Evolutionary conservation across 2,113 vertebrate species (phyloP), one percentile per base, ranked within the genome.

Genomic region (Theristicus caerulescens): DNA sequence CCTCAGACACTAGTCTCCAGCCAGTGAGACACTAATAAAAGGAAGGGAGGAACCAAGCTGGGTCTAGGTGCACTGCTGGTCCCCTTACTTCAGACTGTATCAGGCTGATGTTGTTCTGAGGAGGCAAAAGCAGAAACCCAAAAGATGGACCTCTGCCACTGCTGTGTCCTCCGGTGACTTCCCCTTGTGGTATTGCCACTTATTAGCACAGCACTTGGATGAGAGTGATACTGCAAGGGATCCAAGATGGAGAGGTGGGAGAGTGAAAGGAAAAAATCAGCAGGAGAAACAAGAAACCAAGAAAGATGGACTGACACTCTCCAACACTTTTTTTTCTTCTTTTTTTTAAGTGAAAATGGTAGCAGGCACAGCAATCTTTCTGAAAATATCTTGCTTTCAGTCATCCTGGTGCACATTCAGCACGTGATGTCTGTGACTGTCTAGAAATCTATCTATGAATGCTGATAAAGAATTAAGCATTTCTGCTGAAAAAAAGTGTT

Each of bases 261-360:
- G 3, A 36, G 5, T 32, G 22, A 67, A 93, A 73, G 14, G 10
- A 52, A 84, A 54, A 38, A 24, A 29, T 20, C 44, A 61, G 8
- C 9, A 54, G 54, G 11, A 88, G 13, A 79, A 51, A 54, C 1
- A 66, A 70, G 16, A 66, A 36, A n/a, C 29, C 16, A 57, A 70
- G 10, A 52, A 73, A 57, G 18, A 36, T 32, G 5, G 22, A 22
- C 49, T 54, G 19, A 26, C 11, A 59, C 3, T 20, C 26, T 49
- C 10, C 9, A 42, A 38, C 2, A 16, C 2, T 13, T 42, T 14
- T 52, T 44, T 5, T 10, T 9, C 0, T 20, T 34, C 10, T 69
- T 22, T 34, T 22, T 34, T 83, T 20, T 34, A 73, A 49, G 16
- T 20, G 10, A n/a, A 69, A 78, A 40, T 9, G 3, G 8, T 54